Conservation (phyloP, 2,888 invertebrate species). For the Amblyjoppa fuscipennis region DNA sequence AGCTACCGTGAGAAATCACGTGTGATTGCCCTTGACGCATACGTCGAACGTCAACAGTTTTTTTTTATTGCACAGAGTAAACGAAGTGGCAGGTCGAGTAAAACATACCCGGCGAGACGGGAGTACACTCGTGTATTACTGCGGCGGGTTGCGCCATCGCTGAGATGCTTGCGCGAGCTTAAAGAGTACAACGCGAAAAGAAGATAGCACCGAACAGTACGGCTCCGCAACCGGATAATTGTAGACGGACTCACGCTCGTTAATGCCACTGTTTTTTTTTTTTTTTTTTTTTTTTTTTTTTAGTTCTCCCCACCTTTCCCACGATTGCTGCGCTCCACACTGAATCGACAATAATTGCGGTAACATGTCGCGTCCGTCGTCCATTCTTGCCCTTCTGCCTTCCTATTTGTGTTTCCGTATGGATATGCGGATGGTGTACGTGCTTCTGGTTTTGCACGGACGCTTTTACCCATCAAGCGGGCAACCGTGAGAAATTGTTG, state of each 20-base stretch:
- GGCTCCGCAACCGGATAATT: conserved; percentile 1
- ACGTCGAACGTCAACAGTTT: conserved; percentile 44
- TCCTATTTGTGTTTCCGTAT: conserved; percentile 34
- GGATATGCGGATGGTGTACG: conserved; percentile 3
- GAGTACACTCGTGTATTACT: conserved; percentile 11
- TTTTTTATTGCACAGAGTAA: conserved; percentile 25
- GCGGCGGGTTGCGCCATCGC: background rate
- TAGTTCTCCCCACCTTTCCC: conserved; percentile 35
- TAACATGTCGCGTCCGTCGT: conserved; percentile 57
- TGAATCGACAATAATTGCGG: conserved; percentile 63
- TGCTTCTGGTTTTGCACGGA: conserved; percentile 9
- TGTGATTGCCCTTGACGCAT: conserved; percentile 33
- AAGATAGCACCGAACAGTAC: conserved; percentile 32
- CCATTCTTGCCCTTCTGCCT: conserved; percentile 42
- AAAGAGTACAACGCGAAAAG: background rate
- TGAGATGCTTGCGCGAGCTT: conserved; percentile 23
- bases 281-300: conserved; percentile 39
- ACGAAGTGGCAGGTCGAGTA: conserved; percentile 49
- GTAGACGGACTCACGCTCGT: conserved; percentile 38
- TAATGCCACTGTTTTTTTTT: conserved; percentile 26
- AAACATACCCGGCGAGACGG: conserved; percentile 32
- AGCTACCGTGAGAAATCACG: conserved; percentile 55
- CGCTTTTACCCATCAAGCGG: conserved; percentile 55
- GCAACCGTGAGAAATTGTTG: conserved; percentile 58
- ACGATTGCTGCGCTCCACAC: conserved; percentile 26